phyloP scores from a whole-genome alignment of 2,113 vertebrate genomes.

The Melospiza melodia region DNA sequence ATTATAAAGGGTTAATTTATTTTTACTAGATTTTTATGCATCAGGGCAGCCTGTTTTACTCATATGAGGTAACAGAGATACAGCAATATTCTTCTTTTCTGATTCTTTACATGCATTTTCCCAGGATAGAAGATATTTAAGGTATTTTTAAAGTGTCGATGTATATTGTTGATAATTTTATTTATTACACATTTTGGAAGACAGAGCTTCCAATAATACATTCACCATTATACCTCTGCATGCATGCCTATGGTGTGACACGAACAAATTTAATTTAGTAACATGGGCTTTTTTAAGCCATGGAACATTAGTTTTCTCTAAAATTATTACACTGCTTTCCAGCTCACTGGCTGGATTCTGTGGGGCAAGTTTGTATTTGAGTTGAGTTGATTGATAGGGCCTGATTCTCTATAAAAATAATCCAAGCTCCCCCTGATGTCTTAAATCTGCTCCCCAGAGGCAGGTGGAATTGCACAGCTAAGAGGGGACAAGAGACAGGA shows the following conservation, averaged over 20 bases:
- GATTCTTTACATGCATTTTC: neutral
- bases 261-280: neutral
- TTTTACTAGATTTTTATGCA: slow-evolving; percentile 5
- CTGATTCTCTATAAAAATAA: neutral
- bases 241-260: neutral
- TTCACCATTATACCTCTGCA: neutral
- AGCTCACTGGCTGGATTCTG: neutral
- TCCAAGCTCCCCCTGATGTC: neutral
- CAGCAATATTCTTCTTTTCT: neutral
- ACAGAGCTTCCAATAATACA: neutral
- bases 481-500: neutral
- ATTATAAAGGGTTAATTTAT: slow-evolving; percentile 48
- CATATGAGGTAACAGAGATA: neutral
- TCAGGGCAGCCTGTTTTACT: neutral
- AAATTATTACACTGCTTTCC: neutral
- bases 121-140: neutral
- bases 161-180: neutral
- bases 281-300: neutral
- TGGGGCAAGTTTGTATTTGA: neutral
- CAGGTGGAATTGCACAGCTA: neutral
- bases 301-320: neutral
- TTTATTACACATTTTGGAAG: neutral
- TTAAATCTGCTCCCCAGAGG: neutral
- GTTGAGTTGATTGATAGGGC: neutral
- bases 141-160: neutral